Percentiles rank a stretch among this genome's conserved stretches.
Conservation (phyloP, 2,113 vertebrate genomes). For the Nothobranchius kuhntae region DNA sequence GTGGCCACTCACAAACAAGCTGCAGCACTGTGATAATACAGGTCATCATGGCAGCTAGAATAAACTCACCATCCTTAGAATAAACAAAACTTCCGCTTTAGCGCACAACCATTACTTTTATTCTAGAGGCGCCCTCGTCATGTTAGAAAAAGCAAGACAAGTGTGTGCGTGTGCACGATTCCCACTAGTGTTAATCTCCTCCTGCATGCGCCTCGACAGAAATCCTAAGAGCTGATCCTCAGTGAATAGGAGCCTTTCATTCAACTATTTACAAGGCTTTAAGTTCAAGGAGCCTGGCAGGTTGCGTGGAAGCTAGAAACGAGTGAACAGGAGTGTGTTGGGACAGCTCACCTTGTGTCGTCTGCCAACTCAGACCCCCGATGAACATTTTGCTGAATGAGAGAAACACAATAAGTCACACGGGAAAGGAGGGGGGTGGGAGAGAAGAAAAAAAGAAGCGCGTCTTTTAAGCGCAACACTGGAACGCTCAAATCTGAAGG, state of each 20-base stretch:
- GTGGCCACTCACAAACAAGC: no score
- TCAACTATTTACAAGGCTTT: slow-evolving; percentile 53
- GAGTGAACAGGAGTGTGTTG: slow-evolving; percentile 30
- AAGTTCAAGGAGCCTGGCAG: slow-evolving; percentile 25
- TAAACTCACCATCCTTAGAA: no score
- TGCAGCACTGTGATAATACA: no score
- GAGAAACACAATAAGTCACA: slow-evolving; percentile 72
- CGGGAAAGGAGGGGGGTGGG: slow-evolving; percentile 3
- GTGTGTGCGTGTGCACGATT: slow-evolving; percentile 41
- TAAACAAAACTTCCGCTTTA: slow-evolving; percentile 34
- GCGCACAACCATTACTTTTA: slow-evolving; percentile 9
- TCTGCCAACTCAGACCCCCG: slow-evolving; percentile 95
- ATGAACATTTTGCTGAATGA: slow-evolving; percentile 95
- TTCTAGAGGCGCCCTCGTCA: background rate
- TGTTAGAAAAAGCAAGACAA: slow-evolving; percentile 8
- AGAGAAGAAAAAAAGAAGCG: slow-evolving; percentile 1
- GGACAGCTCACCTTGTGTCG: slow-evolving; percentile 92
- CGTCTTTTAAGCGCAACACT: slow-evolving; percentile 24
- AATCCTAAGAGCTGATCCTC: slow-evolving; percentile 65
- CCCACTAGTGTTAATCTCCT: slow-evolving; percentile 57
- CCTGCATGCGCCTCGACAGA: slow-evolving; percentile 46
- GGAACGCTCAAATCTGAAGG: slow-evolving; percentile 6
- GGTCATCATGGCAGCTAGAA: no score
- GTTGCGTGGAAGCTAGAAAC: background rate
- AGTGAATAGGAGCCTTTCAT: slow-evolving; percentile 63